A percentile compares a stretch with the other conserved stretches of the same genome.
Evolutionary conservation across 1,140 invertebrate species (phyloP).

Genomic region (fruit fly (Drosophila melanogaster)): DNA sequence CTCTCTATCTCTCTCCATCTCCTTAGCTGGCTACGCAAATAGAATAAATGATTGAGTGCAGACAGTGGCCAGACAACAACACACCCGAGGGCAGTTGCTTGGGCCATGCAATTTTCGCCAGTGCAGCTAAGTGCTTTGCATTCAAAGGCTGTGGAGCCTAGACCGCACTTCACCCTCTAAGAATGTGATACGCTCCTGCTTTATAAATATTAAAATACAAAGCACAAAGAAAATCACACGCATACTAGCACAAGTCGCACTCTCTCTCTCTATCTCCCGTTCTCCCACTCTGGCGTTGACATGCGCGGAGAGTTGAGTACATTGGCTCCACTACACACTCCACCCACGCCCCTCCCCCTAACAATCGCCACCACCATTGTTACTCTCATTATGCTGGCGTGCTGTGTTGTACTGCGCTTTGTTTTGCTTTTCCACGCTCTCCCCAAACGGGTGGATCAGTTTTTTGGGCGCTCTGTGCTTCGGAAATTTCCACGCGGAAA

Average conservation of each 20-base stretch:
- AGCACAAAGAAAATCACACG: constrained; percentile 52
- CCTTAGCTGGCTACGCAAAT: constrained; percentile 46
- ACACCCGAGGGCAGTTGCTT: constrained; percentile 35
- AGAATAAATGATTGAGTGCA: constrained; percentile 61
- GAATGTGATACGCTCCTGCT: constrained; percentile 26
- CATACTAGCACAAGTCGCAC: constrained; percentile 34
- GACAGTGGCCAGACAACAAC: constrained; percentile 69
- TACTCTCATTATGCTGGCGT: constrained; percentile 42
- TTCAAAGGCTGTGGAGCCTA: neutral
- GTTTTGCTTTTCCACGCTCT: constrained; percentile 45
- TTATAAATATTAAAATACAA: constrained; percentile 60
- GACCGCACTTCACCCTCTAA: neutral
- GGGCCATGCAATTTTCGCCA: constrained; percentile 18
- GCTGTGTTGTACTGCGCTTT: constrained; percentile 29
- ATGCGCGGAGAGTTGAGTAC: constrained; percentile 55
- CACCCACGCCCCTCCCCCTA: constrained; percentile 6
- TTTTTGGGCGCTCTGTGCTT: constrained; percentile 31
- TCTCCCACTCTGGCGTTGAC: constrained; percentile 28
- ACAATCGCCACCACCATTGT: constrained; percentile 1
- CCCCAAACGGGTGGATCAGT: constrained; percentile 34
- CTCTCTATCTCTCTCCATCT: constrained; percentile 6
- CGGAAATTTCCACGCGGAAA: constrained; percentile 38
- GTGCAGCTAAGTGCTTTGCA: neutral
- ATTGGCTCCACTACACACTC: constrained; percentile 37
- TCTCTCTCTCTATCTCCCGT: constrained; percentile 6